Conservation (phyloP, 2,888 invertebrate genomes). For the Matsumyia berberina region DNA sequence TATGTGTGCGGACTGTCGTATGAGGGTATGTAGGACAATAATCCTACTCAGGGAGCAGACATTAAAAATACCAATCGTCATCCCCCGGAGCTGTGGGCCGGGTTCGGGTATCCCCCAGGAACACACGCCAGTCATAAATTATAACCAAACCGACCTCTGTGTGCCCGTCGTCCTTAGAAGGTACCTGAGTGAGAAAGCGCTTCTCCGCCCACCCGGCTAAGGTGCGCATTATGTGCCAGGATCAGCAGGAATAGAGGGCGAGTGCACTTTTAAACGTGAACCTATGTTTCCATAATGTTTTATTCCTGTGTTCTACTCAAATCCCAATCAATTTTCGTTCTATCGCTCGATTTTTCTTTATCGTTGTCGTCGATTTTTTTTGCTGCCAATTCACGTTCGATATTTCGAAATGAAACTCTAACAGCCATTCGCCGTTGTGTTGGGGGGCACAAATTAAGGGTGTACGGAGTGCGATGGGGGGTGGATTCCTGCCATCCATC, state of each 20-base stretch:
- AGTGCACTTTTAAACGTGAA: conserved; percentile 76
- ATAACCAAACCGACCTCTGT: conserved; percentile 72
- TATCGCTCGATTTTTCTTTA: conserved; percentile 72
- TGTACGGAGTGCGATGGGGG: conserved; percentile 8
- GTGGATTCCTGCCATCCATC: conserved; percentile 57
- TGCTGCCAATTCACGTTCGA: conserved; percentile 51
- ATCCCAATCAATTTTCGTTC: conserved; percentile 75
- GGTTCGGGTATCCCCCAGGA: conserved; percentile 65
- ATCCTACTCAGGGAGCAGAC: conserved; percentile 76
- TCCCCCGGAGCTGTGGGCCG: conserved; percentile 53
- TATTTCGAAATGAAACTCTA: conserved; percentile 64
- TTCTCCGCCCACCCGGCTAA: conserved; percentile 17
- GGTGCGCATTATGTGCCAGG: conserved; percentile 66
- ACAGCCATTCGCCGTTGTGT: conserved; percentile 50
- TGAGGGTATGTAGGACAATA: conserved; percentile 74
- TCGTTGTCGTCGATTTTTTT: conserved; percentile 45
- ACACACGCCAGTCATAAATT: conserved; percentile 78
- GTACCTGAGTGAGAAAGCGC: conserved; percentile 44
- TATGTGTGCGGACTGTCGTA: conserved; percentile 51
- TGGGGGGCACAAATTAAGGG: conserved; percentile 55
- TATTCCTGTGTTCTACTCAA: conserved; percentile 74
- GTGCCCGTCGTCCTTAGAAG: conserved; percentile 24
- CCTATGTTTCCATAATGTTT: conserved; percentile 75
- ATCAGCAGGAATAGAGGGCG: conserved; percentile 40
- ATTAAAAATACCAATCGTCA: conserved; percentile 76